Evolutionary conservation across 2,113 vertebrate species (phyloP).

Genomic region (Prochilodus magdalenae): DNA sequence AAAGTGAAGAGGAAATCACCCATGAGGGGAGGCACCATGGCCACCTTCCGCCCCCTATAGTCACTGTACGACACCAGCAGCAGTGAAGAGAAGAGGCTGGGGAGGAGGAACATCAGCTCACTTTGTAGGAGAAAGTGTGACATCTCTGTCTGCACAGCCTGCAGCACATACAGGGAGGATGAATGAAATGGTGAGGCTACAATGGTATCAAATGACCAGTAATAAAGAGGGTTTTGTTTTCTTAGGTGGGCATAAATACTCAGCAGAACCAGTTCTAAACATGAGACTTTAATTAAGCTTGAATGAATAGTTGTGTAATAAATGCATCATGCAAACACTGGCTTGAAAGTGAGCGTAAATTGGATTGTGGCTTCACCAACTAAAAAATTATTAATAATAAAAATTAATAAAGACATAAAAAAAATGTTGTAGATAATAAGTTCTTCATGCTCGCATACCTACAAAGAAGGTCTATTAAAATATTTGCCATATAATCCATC

Average conservation of each 20-base stretch:
- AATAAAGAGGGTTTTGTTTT: neutral
- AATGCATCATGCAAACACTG: neutral
- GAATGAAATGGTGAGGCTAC: neutral
- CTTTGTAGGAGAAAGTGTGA: slow-evolving; percentile 78
- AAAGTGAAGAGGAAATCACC: slow-evolving; percentile 69
- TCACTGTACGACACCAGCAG: slow-evolving; percentile 82
- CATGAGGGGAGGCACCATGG: slow-evolving; percentile 76
- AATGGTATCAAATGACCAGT: slow-evolving; percentile 4
- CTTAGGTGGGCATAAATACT: neutral
- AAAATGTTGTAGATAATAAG: no score
- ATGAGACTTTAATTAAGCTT: neutral
- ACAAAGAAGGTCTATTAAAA: no score
- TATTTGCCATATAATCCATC: no score
- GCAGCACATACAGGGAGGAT: neutral
- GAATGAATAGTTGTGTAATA: neutral
- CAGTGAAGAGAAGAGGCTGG: slow-evolving; percentile 79
- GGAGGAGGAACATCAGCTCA: slow-evolving; percentile 77
- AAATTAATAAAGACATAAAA: no score
- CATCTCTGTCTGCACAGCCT: slow-evolving; percentile 83
- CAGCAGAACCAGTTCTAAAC: neutral
- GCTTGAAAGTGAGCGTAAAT: neutral
- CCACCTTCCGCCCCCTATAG: slow-evolving; percentile 77
- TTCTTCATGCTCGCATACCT: no score
- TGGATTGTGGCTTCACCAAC: no score
- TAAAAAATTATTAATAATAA: no score